phyloP scores from a whole-genome alignment of 2,888 invertebrate genomes.

The Hirtodrosophila confusa region DNA sequence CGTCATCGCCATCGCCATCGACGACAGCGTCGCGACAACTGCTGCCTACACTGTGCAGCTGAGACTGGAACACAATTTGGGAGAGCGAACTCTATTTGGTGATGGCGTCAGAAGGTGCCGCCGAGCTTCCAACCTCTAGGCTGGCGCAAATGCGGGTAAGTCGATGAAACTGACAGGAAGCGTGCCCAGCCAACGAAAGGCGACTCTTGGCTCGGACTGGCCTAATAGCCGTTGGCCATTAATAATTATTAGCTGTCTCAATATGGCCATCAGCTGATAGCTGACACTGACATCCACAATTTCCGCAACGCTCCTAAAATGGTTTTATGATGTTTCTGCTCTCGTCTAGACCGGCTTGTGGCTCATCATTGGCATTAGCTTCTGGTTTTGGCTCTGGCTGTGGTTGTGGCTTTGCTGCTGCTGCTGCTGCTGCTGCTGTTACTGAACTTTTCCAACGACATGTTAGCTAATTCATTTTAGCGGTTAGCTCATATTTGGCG shows the following conservation, averaged over 20 bases:
- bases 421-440: neutral
- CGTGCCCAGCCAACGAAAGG: slow-evolving; percentile 18
- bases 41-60: slow-evolving; percentile 58
- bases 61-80: slow-evolving; percentile 11
- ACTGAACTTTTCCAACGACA: slow-evolving; percentile 27
- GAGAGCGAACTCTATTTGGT: slow-evolving; percentile 64
- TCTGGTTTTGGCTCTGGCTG: neutral
- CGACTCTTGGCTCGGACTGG: slow-evolving; percentile 6
- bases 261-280: slow-evolving; percentile 26
- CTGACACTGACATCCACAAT: slow-evolving; percentile 35
- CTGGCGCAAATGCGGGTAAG: slow-evolving; percentile 85
- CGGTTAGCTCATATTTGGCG: slow-evolving; percentile 45
- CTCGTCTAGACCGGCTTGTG: slow-evolving; percentile 19
- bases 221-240: slow-evolving; percentile 25
- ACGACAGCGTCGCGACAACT: slow-evolving; percentile 26
- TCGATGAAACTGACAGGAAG: slow-evolving; percentile 39
- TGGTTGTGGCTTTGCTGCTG: too few relatives aligned
- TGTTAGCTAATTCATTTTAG: slow-evolving; percentile 55
- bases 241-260: slow-evolving; percentile 18
- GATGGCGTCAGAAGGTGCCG: slow-evolving; percentile 83
- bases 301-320: slow-evolving; percentile 57
- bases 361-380: slow-evolving; percentile 5
- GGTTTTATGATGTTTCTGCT: slow-evolving; percentile 29
- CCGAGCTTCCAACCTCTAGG: slow-evolving; percentile 83
- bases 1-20: slow-evolving; percentile 52